A percentile compares a stretch with the other conserved stretches of the same genome.
These are phyloP conservation scores for Netta rufina DNA, from an alignment of 2,797 vertebrate genomes.

Conservation along the genomic window DNA sequence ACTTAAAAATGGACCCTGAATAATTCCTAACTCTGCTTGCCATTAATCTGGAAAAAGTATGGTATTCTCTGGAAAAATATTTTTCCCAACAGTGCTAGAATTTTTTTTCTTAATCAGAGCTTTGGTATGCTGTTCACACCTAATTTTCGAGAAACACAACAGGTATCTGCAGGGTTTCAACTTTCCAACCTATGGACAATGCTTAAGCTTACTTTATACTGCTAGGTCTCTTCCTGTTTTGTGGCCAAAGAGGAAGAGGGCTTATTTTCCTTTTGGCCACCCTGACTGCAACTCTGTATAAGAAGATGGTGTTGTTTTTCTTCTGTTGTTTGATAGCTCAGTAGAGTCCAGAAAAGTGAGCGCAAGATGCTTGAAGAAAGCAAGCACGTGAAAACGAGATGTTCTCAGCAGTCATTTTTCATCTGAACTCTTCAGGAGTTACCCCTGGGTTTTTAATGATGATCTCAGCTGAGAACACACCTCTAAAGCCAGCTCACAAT, in stretches of 20 bases:
- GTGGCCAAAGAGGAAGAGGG: not conserved
- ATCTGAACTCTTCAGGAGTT: not conserved
- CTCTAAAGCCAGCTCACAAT: not conserved
- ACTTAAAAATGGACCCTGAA: not conserved
- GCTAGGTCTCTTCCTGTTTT: not conserved
- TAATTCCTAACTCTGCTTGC: not conserved
- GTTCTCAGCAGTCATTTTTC: not conserved
- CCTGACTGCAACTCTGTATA: not conserved
- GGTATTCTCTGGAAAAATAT: not conserved
- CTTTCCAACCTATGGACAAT: not conserved
- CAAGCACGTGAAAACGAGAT: not conserved
- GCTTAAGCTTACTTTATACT: not conserved
- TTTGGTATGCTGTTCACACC: not conserved
- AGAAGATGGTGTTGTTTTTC: not conserved
- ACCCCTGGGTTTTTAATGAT: not conserved
- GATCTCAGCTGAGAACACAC: not conserved
- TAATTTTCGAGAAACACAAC: not conserved
- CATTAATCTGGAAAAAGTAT: not conserved
- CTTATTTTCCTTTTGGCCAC: not conserved
- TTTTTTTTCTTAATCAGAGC: not conserved
- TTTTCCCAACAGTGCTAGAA: not conserved
- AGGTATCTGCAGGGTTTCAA: not conserved
- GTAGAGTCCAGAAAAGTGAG: not conserved
- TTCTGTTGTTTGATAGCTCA: not conserved
- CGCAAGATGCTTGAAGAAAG: rapidly evolving